Conservation (phyloP, 2,797 vertebrate species). For the Hydrolagus colliei region DNA sequence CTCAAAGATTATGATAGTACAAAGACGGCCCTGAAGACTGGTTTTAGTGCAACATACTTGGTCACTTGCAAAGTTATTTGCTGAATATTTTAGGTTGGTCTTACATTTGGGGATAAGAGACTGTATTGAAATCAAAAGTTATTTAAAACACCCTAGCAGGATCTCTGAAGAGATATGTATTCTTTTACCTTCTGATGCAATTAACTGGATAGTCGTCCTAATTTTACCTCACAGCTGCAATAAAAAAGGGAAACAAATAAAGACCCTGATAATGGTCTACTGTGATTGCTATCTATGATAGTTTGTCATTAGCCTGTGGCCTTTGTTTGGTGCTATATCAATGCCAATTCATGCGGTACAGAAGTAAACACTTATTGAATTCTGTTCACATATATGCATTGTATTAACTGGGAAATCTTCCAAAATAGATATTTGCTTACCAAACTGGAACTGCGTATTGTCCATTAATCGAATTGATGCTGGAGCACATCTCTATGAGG, state of each 20-base stretch:
- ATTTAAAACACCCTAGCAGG: background rate
- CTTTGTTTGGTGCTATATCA: background rate
- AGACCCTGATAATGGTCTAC: background rate
- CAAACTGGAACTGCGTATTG: slow-evolving; percentile 93
- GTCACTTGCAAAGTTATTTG: background rate
- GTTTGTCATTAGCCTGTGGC: background rate
- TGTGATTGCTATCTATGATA: background rate
- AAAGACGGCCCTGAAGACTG: background rate
- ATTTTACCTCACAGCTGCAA: background rate
- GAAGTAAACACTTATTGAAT: background rate
- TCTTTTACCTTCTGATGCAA: background rate
- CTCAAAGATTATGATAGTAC: too few species aligned
- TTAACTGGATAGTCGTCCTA: background rate
- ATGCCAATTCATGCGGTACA: slow-evolving; percentile 4
- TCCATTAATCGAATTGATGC: slow-evolving; percentile 96
- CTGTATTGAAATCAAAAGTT: background rate
- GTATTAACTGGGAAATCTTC: background rate
- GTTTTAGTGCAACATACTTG: background rate
- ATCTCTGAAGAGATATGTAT: background rate
- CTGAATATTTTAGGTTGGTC: background rate
- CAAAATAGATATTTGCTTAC: slow-evolving; percentile 60
- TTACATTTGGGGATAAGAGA: background rate
- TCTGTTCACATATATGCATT: background rate
- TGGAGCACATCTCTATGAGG: slow-evolving; percentile 83
- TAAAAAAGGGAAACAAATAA: background rate